phyloP scores from a whole-genome alignment of 2,797 vertebrate species.

The Poeciliopsis gracilis region DNA sequence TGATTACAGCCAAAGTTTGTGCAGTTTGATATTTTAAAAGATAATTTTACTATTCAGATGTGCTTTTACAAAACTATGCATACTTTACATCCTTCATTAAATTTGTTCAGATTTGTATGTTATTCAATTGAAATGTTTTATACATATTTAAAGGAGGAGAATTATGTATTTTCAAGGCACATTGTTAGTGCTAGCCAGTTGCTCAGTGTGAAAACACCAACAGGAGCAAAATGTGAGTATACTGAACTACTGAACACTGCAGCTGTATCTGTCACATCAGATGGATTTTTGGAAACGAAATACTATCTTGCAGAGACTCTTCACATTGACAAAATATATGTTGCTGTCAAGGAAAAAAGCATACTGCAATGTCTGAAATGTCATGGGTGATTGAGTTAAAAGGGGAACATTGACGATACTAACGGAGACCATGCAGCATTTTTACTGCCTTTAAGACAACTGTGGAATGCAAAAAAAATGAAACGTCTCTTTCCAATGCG shows the following conservation, averaged over 20 bases:
- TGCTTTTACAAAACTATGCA: constrained; percentile 12
- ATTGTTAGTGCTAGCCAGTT: neutral
- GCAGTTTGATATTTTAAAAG: constrained; percentile 35
- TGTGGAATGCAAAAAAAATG: neutral
- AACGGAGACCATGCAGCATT: too few species aligned
- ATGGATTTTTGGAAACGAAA: neutral
- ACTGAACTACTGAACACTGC: too few species aligned
- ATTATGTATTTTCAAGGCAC: too few species aligned
- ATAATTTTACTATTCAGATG: constrained; percentile 11
- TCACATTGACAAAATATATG: neutral
- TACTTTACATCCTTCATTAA: neutral
- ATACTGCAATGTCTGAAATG: too few species aligned
- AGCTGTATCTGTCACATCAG: neutral
- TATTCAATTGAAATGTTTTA: neutral
- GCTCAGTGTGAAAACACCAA: neutral
- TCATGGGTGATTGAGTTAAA: too few species aligned
- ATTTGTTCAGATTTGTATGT: neutral
- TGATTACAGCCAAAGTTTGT: constrained; percentile 35
- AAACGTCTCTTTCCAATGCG: too few species aligned
- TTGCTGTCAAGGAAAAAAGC: neutral
- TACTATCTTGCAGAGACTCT: neutral
- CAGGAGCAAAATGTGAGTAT: neutral
- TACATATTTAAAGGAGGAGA: too few species aligned
- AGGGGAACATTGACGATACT: too few species aligned
- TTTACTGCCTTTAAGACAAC: neutral